These are phyloP conservation scores for Diplazon laetatorius DNA, from an alignment of 2,888 invertebrate species.

Conservation along the genomic window DNA sequence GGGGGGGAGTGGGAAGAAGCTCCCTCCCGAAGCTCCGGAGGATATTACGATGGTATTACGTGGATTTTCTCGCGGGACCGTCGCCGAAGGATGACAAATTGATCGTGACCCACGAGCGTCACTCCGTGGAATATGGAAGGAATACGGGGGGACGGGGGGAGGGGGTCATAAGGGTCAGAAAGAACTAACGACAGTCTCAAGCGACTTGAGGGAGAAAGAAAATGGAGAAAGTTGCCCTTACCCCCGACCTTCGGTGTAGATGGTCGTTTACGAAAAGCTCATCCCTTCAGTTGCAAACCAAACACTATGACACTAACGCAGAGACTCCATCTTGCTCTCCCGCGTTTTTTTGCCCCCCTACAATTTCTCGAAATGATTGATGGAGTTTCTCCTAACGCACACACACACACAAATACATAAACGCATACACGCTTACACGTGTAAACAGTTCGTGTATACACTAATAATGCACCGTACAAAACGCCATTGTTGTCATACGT, in stretches of 20 bases:
- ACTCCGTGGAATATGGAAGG: conserved; percentile 14
- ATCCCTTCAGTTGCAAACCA: conserved; percentile 28
- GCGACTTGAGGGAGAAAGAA: conserved; percentile 18
- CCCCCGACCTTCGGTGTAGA: too few relatives aligned
- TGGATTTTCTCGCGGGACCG: conserved; percentile 58
- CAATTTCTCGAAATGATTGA: conserved; percentile 45
- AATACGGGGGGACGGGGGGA: too few relatives aligned
- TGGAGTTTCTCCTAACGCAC: conserved; percentile 1
- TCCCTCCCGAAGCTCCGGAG: conserved; percentile 17
- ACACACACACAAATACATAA: too few relatives aligned
- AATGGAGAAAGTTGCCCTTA: conserved; percentile 1
- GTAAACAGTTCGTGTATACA: conserved; percentile 8
- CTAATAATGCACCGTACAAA: conserved; percentile 13
- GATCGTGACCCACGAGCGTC: conserved; percentile 54
- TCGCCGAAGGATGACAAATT: conserved; percentile 63
- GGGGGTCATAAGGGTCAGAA: too few relatives aligned
- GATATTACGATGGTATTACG: conserved; percentile 61
- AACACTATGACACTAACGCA: conserved; percentile 5
- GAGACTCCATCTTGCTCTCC: conserved; percentile 32
- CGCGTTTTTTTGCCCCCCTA: conserved; percentile 20
- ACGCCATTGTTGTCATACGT: conserved; percentile 3
- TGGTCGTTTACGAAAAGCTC: conserved; percentile 45
- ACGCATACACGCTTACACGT: too few relatives aligned
- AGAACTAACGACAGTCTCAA: conserved; percentile 24
- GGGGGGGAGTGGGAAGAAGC: conserved; percentile 40